Evolutionary conservation across 2,888 invertebrate species (phyloP).

Genomic region (Drosophila lacicola): DNA sequence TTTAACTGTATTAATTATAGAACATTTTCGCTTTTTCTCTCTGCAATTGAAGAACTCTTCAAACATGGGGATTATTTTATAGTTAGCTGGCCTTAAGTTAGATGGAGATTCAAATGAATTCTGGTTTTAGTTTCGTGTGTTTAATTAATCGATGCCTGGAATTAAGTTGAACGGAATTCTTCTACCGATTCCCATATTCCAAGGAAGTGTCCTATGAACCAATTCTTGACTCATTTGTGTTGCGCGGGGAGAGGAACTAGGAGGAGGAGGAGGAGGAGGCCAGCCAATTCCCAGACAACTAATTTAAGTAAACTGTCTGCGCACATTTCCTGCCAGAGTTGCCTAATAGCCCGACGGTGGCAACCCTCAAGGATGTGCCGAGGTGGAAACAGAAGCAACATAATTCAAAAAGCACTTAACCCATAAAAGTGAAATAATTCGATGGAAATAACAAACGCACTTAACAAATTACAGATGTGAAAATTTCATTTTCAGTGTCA

Average conservation of each 20-base stretch:
- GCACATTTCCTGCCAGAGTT: conserved; percentile 51
- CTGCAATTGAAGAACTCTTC: no score
- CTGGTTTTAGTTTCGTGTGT: no score
- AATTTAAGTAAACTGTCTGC: conserved; percentile 67
- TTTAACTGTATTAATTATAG: no score
- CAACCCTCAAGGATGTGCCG: conserved; percentile 45
- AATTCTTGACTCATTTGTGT: not conserved
- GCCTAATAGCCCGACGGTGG: conserved; percentile 45
- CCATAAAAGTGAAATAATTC: conserved; percentile 81
- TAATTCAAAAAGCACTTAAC: conserved; percentile 77
- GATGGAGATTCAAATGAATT: no score
- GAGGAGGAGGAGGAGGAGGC: not conserved
- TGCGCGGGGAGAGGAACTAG: not conserved
- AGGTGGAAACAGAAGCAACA: conserved; percentile 38
- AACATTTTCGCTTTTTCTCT: no score
- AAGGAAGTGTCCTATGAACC: conserved; percentile 1
- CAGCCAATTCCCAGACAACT: conserved; percentile 68
- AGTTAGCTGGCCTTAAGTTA: no score
- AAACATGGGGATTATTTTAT: no score
- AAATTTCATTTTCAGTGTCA: conserved; percentile 83
- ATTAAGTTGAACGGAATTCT: not conserved
- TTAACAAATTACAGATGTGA: conserved; percentile 86
- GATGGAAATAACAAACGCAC: conserved; percentile 83
- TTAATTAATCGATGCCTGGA: not conserved
- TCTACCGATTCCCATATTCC: not conserved